Conservation (phyloP, 1,140 invertebrate genomes). For the Pogonognathellus flavescens region DNA sequence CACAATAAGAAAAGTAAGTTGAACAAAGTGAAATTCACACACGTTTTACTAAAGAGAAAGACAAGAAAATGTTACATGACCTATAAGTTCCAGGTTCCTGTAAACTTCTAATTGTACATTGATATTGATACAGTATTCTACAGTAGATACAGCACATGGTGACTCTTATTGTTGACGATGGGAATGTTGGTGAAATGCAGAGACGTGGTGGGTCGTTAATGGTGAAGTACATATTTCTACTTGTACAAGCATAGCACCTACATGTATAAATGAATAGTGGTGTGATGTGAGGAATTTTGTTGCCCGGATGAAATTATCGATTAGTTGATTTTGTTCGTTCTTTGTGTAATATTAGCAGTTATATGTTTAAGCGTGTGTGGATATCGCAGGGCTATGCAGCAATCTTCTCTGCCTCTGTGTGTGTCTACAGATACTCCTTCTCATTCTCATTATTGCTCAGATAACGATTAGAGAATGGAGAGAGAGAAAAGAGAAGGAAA, state of each 20-base stretch:
- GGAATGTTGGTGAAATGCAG: background rate
- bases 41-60: background rate
- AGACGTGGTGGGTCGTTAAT: background rate
- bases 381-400: background rate
- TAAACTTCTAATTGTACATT: too few relatives aligned
- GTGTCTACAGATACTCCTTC: background rate
- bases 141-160: background rate
- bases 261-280: background rate
- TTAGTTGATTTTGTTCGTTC: constrained; percentile 28
- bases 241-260: too few relatives aligned
- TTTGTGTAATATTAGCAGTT: constrained; percentile 17
- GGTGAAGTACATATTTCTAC: background rate
- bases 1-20: background rate
- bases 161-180: background rate
- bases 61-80: too few relatives aligned
- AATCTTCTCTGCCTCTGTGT: background rate
- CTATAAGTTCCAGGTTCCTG: too few relatives aligned
- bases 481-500: background rate
- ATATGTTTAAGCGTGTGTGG: background rate
- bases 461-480: constrained; percentile 46
- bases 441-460: constrained; percentile 43
- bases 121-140: background rate
- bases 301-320: constrained; percentile 42
- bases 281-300: constrained; percentile 25
- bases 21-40: background rate